These are phyloP conservation scores for Hippasteria phrygiana DNA, from an alignment of 53 echinoderm and acorn worm species.

Conservation along the genomic window DNA sequence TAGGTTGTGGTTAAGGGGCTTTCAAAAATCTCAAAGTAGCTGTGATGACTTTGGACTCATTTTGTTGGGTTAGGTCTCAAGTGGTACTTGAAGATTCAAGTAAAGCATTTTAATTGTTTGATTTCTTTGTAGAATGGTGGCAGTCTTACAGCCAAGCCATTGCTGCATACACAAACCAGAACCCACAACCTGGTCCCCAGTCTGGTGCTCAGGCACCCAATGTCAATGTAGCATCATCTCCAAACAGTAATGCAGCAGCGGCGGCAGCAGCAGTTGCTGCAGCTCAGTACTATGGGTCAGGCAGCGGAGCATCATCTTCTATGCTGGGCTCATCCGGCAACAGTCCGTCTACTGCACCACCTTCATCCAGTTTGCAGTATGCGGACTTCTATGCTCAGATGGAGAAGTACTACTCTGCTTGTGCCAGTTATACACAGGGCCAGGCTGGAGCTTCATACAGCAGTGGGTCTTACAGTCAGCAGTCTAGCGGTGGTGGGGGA, in stretches of 20 bases:
- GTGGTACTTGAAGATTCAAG: neutral
- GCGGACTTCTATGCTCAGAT: conserved; percentile 59
- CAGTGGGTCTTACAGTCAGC: conserved; percentile 44
- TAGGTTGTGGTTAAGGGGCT: too few relatives aligned
- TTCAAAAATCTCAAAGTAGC: too few relatives aligned
- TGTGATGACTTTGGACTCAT: too few relatives aligned
- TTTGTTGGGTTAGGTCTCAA: too few relatives aligned
- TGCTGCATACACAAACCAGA: conserved; percentile 56
- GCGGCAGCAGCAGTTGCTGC: conserved; percentile 52
- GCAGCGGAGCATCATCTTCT: conserved; percentile 42
- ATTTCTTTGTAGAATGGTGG: conserved; percentile 54
- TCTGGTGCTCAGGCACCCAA: conserved; percentile 50
- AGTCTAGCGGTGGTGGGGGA: conserved; percentile 33
- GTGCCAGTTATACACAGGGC: conserved; percentile 49
- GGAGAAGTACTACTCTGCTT: conserved; percentile 57
- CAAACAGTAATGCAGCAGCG: conserved; percentile 45
- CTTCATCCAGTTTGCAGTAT: conserved; percentile 40
- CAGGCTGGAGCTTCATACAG: conserved; percentile 28
- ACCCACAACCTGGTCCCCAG: conserved; percentile 43
- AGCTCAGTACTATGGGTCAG: conserved; percentile 54
- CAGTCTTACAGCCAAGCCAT: conserved; percentile 66
- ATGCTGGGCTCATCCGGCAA: conserved; percentile 36
- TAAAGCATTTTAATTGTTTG: neutral
- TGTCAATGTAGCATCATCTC: conserved; percentile 48
- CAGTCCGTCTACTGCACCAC: neutral